Evolutionary conservation across 2,888 invertebrate species (phyloP), one percentile per base, ranked within the genome.

Genomic region (Drosophila demipolita): DNA sequence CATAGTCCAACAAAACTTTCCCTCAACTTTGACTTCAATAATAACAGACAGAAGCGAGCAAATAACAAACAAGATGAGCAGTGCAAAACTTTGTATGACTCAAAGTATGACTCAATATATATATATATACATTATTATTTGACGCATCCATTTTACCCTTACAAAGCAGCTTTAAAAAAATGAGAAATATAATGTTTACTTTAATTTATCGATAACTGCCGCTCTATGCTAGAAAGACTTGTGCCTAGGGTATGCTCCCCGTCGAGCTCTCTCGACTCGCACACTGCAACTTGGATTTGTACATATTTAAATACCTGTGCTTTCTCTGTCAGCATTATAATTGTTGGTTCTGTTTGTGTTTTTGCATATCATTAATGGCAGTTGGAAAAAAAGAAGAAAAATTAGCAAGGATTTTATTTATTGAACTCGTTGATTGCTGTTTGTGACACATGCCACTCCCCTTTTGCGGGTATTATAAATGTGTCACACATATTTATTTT

Each of bases 1-100:
- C 85, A 42, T 78, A 59, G 69, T 66, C 66, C 55, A 69, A 62
- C 40, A 59, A n/a, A 57, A 45, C 45, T 32, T 49, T 42, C 52
- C 23, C 29, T 50, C n/a, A 49, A 69, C 33, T 55, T 20, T 29
- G 20, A 15, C 40, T 57, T 29, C 38, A 55, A 55, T 26, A 54
- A 54, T 35, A 36, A 17, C 9, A 26, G 9, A 7, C 35, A 36
- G 15, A 0, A 38, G 17, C 12, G 17, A 50, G 40, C 20, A 29
- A 33, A 2, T 8, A 32, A 17, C 17, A 55, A 52, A 17, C 9
- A 45, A 66, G 32, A 29, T n/a, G 23, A 17, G 33, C 1, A 36
- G 6, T 50, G n/a, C 6, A 26, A 17, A 54, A 54, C 54, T 54
- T 54, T n/a, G n/a, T n/a, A n/a, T n/a, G n/a, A n/a, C n/a, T n/a